Base-by-base conservation (phyloP, 2,113 vertebrate species). In the Halichoerus grypus region DNA sequence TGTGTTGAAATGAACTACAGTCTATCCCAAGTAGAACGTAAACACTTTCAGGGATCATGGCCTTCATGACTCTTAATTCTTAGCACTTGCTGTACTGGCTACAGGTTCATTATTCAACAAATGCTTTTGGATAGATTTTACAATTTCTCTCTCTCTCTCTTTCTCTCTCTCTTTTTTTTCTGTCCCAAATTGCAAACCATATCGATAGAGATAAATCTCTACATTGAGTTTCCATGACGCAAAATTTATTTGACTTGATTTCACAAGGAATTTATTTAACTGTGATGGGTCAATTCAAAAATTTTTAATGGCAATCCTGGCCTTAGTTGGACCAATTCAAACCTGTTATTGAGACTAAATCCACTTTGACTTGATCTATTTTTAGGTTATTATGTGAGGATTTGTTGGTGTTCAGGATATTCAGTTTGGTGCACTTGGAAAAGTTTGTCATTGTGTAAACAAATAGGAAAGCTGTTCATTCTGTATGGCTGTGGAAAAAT, bases 401-500 rank as follows among this genome's bases (percentile, higher is more conserved):
- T n/a, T 57, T 91, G n/a, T 46, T 67, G 79, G 42, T 90, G 59
- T 83, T 81, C 16, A 57, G 61, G 59, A 51, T 87, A 89, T 94
- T 87, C n/a, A 26, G 4, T 87, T 91, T 87, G 36, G 13, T 72
- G 14, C 33, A 72, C 61, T 72, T 83, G 91, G 53, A 91, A 85
- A 91, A 83, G 16, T 51, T 65, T 72, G 33, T 71, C 33, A 77
- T 63, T 87, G 65, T 93, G 82, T 63, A 86, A 91, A 61, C 42
- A 65, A 85, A 83, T 67, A 81, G 7, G 26, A 83, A 67, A 96
- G 16, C 46, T 97, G 4, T 94, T 88, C 93, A 72, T 69, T 93
- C 22, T 86, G 36, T 81, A 31, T 94, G 16, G 33, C 33, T 93
- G 5, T 7, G 11, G 33, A 49, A 80, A 88, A 93, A 84, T 92